Conservation (phyloP, 1,140 invertebrate species). For the Agrilus planipennis region DNA sequence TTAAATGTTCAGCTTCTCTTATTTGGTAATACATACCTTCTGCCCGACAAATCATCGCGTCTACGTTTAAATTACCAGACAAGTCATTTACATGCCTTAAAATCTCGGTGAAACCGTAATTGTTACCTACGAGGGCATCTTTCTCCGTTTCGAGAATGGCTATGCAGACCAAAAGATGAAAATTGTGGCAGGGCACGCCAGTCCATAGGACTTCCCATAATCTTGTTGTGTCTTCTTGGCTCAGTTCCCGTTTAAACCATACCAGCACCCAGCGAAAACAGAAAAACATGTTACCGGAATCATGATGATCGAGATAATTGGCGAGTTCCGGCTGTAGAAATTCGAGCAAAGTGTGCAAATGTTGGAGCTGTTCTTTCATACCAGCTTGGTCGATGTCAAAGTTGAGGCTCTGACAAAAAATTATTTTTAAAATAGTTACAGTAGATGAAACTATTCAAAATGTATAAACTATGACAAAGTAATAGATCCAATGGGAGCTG, state of each 20-base stretch:
- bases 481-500: too few relatives aligned
- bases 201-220: slow-evolving; percentile 85
- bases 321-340: slow-evolving; percentile 76
- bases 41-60: slow-evolving; percentile 66
- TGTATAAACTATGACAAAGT: too few relatives aligned
- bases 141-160: slow-evolving; percentile 86
- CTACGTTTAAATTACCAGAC: slow-evolving; percentile 69
- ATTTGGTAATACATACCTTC: slow-evolving; percentile 84
- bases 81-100: slow-evolving; percentile 94
- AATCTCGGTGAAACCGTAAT: slow-evolving; percentile 92
- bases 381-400: slow-evolving; percentile 97
- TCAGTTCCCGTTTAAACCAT: slow-evolving; percentile 73
- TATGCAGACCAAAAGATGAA: slow-evolving; percentile 81
- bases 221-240: slow-evolving; percentile 59
- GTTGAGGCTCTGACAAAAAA: slow-evolving; percentile 62
- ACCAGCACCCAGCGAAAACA: slow-evolving; percentile 90
- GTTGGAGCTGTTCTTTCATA: slow-evolving; percentile 85
- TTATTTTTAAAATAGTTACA: neutral
- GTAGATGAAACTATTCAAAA: too few relatives aligned
- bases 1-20: slow-evolving; percentile 51
- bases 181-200: slow-evolving; percentile 82
- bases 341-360: slow-evolving; percentile 70
- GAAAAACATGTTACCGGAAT: slow-evolving; percentile 97
- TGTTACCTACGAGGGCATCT: slow-evolving; percentile 71
- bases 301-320: slow-evolving; percentile 77